Base-by-base conservation (phyloP, 2,113 vertebrate species). In the Callaeas wilsoni region DNA sequence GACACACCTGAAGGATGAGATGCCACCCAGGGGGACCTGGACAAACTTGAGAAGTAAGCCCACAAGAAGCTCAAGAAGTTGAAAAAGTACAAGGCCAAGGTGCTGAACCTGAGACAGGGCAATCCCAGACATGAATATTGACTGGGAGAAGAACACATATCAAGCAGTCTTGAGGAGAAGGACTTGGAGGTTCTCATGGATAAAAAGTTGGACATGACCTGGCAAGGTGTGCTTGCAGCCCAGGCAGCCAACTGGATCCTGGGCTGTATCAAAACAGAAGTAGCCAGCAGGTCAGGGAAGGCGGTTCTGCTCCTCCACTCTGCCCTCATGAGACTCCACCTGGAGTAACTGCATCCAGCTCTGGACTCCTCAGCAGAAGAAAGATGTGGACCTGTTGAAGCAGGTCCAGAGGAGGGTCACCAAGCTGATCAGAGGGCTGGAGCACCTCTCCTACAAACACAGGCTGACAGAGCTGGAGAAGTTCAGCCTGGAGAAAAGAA, bases 91-190 rank as follows among this genome's bases (percentile, higher is more conserved):
- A 46, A 59, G 6, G 33, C 9, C 33, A 39, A 30, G 9, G 10
- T 46, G 4, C 37, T 60, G 29, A 23, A n/a, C 6, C 8, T 39
- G 27, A 7, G 29, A 46, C 8, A 44, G 29, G 16, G 13, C 13
- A 75, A 75, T 39, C n/a, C 9, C 46, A 67, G 53, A 39, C 39
- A 53, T 0, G 0, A 53, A 29, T 26, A n/a, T 13, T 15, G 16
- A 23, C 15, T n/a, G 53, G 9, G 39, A 68, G 27, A 65, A 81
- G 18, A 44, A 12, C 4, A 25, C 0, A 8, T 30, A 17, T 29
- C 27, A 65, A 59, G 22, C 18, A 74, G 15, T 8, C 37, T 37
- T 39, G 60, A 67, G 42, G 12, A 49, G 37, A 50, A 65, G 26
- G 8, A 16, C 15, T 37, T 33, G 27, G 15, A 57, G 10, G 12